Evolutionary conservation across 2,113 vertebrate species (phyloP).

Genomic region (Alligator mississippiensis): DNA sequence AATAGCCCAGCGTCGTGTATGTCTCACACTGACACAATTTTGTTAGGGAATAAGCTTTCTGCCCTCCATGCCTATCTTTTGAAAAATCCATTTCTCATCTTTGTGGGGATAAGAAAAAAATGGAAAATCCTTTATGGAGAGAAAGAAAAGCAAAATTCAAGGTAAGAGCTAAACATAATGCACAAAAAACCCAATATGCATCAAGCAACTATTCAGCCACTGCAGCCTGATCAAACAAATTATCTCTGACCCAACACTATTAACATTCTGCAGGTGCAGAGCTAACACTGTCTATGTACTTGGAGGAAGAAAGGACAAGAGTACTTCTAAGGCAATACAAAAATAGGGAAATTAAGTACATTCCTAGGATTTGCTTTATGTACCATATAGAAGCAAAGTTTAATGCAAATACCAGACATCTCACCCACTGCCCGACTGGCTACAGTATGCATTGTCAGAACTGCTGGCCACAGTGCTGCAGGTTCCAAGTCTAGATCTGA

Average conservation of each 20-base stretch:
- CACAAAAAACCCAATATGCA: neutral
- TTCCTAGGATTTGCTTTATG: neutral
- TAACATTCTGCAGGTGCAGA: neutral
- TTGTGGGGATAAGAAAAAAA: neutral
- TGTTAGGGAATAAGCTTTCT: neutral
- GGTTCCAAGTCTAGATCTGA: neutral
- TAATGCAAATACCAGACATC: neutral
- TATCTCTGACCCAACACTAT: neutral
- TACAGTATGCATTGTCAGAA: neutral
- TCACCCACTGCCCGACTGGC: neutral
- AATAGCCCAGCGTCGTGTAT: neutral
- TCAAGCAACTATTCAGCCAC: neutral
- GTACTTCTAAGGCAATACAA: neutral
- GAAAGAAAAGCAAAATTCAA: conserved; percentile 24
- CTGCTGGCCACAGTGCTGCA: neutral
- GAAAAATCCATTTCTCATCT: neutral
- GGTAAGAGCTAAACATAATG: conserved; percentile 1
- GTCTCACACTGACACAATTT: fast-evolving
- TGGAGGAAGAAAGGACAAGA: neutral
- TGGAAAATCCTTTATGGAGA: neutral
- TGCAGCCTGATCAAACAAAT: neutral
- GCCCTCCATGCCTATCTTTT: neutral
- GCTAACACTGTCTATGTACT: neutral
- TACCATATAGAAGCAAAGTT: neutral
- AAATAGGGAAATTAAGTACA: fast-evolving